phyloP scores from a whole-genome alignment of 2,113 vertebrate genomes.

The Mormyrus iriodes region DNA sequence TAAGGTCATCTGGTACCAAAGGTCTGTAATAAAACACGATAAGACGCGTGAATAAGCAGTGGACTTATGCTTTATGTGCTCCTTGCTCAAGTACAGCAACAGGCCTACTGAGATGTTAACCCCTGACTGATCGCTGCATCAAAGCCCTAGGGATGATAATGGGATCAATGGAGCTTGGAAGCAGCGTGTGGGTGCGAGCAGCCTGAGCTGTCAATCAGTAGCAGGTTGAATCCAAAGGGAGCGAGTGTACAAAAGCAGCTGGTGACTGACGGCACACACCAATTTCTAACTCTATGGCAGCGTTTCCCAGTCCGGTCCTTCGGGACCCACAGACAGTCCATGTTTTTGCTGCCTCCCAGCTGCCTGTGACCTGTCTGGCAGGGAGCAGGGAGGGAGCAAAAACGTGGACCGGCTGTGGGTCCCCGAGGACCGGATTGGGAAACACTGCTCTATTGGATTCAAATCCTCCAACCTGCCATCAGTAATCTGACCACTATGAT shows the following conservation, averaged over 20 bases:
- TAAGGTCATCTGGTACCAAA: conserved; percentile 89
- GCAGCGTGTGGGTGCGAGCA: neutral
- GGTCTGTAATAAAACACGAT: conserved; percentile 57
- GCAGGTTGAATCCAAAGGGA: neutral
- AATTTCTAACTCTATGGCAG: neutral
- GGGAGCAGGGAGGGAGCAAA: neutral
- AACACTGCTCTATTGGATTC: neutral
- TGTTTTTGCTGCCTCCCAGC: neutral
- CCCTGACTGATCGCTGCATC: too few species aligned
- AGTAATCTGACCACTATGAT: neutral
- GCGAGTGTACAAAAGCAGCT: neutral
- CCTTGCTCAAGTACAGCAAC: too few species aligned
- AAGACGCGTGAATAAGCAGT: neutral
- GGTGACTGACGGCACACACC: neutral
- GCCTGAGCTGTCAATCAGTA: neutral
- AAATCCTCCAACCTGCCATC: neutral
- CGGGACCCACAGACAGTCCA: neutral
- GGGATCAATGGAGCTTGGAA: neutral
- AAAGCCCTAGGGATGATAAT: neutral
- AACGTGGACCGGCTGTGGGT: neutral
- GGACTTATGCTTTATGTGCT: too few species aligned
- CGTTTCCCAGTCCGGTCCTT: neutral
- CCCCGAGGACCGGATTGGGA: too few species aligned
- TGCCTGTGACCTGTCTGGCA: neutral
- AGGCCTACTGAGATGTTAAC: neutral